phyloP scores from a whole-genome alignment of 2,113 vertebrate genomes.

The Ictidomys tridecemlineatus region DNA sequence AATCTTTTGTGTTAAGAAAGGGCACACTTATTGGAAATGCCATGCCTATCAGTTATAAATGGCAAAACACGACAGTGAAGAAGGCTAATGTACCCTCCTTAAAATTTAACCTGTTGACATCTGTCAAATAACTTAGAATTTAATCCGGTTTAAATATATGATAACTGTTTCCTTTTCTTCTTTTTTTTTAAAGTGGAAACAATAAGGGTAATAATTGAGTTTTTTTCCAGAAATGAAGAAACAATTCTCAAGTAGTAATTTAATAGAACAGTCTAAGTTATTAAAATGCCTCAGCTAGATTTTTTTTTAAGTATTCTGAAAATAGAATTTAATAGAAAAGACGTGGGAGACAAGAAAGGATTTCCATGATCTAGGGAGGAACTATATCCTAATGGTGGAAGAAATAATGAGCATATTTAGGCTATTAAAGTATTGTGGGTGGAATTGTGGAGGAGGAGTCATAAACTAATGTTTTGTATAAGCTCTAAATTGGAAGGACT shows the following conservation, averaged over 20 bases:
- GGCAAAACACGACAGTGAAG: conserved; percentile 1
- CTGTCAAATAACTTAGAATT: background rate
- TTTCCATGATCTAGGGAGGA: background rate
- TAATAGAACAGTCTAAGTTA: background rate
- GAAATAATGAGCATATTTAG: background rate
- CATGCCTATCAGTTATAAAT: conserved; percentile 16
- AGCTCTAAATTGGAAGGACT: background rate
- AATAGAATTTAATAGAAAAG: conserved; percentile 45
- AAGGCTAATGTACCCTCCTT: background rate
- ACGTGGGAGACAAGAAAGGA: background rate
- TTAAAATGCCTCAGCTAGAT: background rate
- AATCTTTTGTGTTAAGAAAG: conserved; percentile 42
- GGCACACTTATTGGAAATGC: background rate
- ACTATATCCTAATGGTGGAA: background rate
- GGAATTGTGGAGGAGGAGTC: background rate
- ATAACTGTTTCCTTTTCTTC: background rate
- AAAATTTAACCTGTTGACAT: background rate
- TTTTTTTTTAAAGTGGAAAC: conserved; percentile 21
- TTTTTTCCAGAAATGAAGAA: conserved; percentile 22
- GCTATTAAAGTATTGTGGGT: background rate
- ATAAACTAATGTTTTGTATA: background rate
- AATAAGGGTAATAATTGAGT: conserved; percentile 19
- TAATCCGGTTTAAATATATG: background rate
- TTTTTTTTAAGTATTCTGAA: conserved; percentile 57
- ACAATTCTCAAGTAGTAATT: background rate